Conservation (phyloP, 2,113 vertebrate genomes). For the Xerus inauris region DNA sequence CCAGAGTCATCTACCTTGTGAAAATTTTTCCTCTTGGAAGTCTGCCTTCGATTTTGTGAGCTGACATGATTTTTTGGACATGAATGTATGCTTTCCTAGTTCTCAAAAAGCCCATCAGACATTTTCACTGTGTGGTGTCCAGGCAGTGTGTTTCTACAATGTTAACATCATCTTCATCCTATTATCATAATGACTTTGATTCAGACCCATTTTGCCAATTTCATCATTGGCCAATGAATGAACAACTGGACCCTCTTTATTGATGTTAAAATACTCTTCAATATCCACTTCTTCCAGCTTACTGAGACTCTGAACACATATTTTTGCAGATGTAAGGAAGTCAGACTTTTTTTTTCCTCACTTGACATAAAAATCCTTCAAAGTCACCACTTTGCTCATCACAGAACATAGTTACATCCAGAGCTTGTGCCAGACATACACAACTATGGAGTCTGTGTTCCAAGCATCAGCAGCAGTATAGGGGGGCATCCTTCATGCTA, state of each 20-base stretch:
- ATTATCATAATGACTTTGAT: not conserved
- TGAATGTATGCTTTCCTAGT: not conserved
- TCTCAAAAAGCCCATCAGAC: too few species aligned
- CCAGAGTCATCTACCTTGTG: not conserved
- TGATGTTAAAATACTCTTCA: not conserved
- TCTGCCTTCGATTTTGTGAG: not conserved
- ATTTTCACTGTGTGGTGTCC: too few species aligned
- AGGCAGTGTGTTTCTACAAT: not conserved
- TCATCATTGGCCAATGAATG: not conserved
- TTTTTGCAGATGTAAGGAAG: not conserved
- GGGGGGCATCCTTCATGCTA: too few species aligned
- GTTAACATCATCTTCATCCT: not conserved
- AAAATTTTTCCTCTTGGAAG: not conserved
- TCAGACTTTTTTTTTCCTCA: not conserved
- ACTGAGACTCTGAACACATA: not conserved
- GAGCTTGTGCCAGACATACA: not conserved
- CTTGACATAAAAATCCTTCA: not conserved
- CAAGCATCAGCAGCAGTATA: not conserved
- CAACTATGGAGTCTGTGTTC: fast-evolving
- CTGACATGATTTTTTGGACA: not conserved
- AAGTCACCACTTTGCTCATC: not conserved
- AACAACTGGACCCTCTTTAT: not conserved
- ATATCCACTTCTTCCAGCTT: not conserved
- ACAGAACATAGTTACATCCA: not conserved
- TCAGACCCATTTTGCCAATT: not conserved